Evolutionary conservation across 2,797 vertebrate genomes (phyloP), one percentile per base, ranked within the genome.

Genomic region (Protonibea diacanthus): DNA sequence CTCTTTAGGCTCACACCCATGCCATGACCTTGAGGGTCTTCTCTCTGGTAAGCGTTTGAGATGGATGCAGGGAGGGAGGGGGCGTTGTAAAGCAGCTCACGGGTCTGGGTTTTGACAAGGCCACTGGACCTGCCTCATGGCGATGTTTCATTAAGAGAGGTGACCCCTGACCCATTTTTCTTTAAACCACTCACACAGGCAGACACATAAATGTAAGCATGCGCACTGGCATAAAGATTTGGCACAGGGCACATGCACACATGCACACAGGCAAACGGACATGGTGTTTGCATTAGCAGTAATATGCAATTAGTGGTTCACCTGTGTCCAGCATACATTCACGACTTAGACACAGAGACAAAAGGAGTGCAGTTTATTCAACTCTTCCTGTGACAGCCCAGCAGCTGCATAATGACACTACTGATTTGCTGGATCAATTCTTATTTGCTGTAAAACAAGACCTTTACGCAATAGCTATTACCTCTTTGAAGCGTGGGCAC

Each of bases 101-200:
- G 53, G 71, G 78, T 68, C 84, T 63, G 62, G 66, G 10, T 82
- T 89, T 86, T 87, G 75, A 90, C 87, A 90, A 91, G 90, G 86
- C 79, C 79, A 61, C 64, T 76, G 66, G 74, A 75, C 67, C 49
- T 86, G 79, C 52, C 66, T 84, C 62, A 44, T 4, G 17, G 69
- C 33, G 2, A 75, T 76, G 71, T 84, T 89, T 88, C 71, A 89
- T 83, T 88, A 85, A 76, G 71, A 53, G 58, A 62, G n/a, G 48
- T 66, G 75, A 90, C 86, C 85, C 84, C 62, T 90, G 82, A 87
- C 81, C 76, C 47, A 12, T 25, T 45, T 62, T 66, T 60, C 7
- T 69, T 71, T 85, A 74, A 40, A 78, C 17, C 27, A 51, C 56
- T 66, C 67, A 62, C 45, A 61, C 15, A 66, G 48, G 25, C 74